Percentiles rank a stretch among this genome's conserved stretches.
Conservation (phyloP, 64 coral and sea anemone species). For the Dendrophyllia cribrosa region DNA sequence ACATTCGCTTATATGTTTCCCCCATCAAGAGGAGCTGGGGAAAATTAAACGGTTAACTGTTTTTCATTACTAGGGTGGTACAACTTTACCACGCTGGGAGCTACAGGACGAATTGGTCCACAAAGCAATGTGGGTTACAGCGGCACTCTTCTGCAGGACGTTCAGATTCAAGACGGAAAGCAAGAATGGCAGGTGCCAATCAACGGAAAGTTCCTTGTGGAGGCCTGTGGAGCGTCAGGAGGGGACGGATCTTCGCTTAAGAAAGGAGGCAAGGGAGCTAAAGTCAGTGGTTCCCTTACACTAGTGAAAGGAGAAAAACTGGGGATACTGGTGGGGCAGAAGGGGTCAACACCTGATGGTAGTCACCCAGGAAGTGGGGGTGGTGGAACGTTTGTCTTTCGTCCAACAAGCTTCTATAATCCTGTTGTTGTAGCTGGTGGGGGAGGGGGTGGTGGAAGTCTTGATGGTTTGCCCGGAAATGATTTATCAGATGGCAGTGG, state of each 20-base stretch:
- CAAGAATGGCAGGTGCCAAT: conserved; percentile 77
- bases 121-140: conserved; percentile 5
- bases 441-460: conserved; percentile 69
- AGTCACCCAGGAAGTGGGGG: conserved; percentile 45
- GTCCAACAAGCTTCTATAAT: not conserved
- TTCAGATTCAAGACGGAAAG: conserved; percentile 29
- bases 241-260: not conserved
- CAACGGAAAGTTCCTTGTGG: conserved; percentile 59
- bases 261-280: conserved; percentile 67
- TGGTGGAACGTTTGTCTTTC: conserved; percentile 74
- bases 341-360: not conserved
- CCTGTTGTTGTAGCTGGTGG: conserved; percentile 64
- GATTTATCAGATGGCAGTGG: conserved; percentile 55
- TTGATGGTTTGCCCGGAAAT: conserved; percentile 37
- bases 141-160: conserved; percentile 20
- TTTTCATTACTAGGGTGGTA: not conserved
- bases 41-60: no score
- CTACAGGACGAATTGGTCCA: conserved; percentile 60
- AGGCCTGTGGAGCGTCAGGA: conserved; percentile 79
- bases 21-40: no score
- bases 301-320: conserved; percentile 57
- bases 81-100: conserved; percentile 80
- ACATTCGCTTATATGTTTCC: no score
- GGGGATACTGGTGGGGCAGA: conserved; percentile 71
- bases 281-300: conserved; percentile 48